phyloP scores from a whole-genome alignment of 2,888 invertebrate species.

The Ectemnius lituratus region DNA sequence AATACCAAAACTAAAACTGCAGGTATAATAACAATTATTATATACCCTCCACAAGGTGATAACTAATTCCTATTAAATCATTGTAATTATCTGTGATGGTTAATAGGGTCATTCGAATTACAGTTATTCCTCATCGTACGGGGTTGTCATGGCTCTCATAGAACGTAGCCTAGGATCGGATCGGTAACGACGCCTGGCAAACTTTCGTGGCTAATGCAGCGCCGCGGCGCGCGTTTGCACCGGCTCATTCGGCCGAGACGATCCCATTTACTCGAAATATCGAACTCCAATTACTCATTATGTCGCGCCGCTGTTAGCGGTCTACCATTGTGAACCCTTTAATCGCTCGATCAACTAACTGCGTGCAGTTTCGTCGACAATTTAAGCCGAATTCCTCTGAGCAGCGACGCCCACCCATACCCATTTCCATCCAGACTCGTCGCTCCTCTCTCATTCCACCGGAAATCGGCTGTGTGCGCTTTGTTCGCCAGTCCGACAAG shows the following conservation, averaged over 20 bases:
- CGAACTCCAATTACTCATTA: slow-evolving; percentile 26
- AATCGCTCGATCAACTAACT: slow-evolving; percentile 49
- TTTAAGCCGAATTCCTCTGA: slow-evolving; percentile 45
- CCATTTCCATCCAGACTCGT: no score
- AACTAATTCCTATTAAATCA: no score
- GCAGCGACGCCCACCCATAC: not conserved
- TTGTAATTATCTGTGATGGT: no score
- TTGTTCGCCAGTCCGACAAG: slow-evolving; percentile 46
- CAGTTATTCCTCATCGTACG: no score
- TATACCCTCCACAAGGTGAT: no score
- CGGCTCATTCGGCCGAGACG: slow-evolving; percentile 9
- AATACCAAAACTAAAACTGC: no score
- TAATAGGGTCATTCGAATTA: no score
- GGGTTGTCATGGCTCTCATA: no score
- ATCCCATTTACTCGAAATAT: slow-evolving; percentile 29
- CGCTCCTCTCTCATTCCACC: slow-evolving; percentile 12
- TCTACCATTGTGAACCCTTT: slow-evolving; percentile 29
- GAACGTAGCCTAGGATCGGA: not conserved
- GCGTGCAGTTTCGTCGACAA: slow-evolving; percentile 38
- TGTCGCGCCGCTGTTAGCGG: slow-evolving; percentile 11
- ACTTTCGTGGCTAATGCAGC: no score
- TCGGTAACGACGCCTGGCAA: no score
- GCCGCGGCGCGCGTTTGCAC: not conserved
- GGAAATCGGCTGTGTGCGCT: slow-evolving; percentile 66
- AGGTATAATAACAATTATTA: no score